Base-by-base conservation (phyloP, 2,888 invertebrate genomes). In the Bimastos eiseni region DNA sequence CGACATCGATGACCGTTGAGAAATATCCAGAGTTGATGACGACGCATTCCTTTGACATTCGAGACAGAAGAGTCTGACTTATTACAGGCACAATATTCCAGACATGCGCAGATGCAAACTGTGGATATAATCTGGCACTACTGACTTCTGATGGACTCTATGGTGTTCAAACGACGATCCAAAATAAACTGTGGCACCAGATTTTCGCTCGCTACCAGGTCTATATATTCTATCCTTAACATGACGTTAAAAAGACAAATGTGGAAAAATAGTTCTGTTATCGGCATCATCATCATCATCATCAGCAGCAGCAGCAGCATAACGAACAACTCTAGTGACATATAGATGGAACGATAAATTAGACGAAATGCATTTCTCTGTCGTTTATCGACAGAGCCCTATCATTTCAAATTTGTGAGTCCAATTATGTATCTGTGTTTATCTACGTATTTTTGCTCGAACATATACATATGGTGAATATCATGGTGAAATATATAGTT, bases 291-390 rank as follows among this genome's bases (percentile, higher is more conserved):
- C 49, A 49, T 49, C 70, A 70, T 70, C 70, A 70, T 30, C 70
- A 70, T 70, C 70, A 70, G 21, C 70, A 70, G 30, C 55, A 55
- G 55, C 55, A 30, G 55, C 55, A 55, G 55, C 8, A 55, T 6
- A n/a, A 70, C n/a, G 70, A 70, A 30, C 70, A 70, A 70, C 70
- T 70, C 30, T 11, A 70, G 70, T n/a, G 30, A 70, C 70, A 70
- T 70, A 8, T n/a, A 70, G 70, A 70, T 70, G 30, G 70, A 70
- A 2, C 70, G 70, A 70, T 70, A 70, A 70, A 70, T 70, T 70
- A 70, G 70, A 70, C 70, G 70, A 70, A n/a, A 70, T 70, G 70
- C 70, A 70, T 70, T 70, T 70, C 70, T 70, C 70, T 70, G n/a
- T 30, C 70, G n/a, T n/a, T n/a, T n/a, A 8, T 70, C n/a, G 70